phyloP scores from a whole-genome alignment of 2,888 invertebrate genomes.

The Drosophila sordidapex region DNA sequence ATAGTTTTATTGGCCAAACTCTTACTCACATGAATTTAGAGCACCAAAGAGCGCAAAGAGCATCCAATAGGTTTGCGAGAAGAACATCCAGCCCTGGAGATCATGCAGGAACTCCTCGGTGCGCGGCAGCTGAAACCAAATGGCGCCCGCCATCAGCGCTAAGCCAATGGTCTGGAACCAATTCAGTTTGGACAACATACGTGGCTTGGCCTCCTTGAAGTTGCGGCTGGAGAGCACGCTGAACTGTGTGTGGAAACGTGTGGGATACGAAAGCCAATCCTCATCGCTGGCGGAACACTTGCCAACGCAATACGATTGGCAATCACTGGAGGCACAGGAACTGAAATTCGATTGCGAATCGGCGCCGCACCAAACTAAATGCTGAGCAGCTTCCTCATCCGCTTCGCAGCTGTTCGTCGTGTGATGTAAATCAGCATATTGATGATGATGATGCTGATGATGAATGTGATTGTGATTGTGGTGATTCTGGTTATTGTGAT shows the following conservation, averaged over 20 bases:
- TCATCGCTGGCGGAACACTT: conserved; percentile 45
- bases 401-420: conserved; percentile 61
- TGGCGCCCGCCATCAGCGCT: conserved; percentile 89
- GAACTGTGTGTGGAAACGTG: conserved; percentile 92
- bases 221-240: conserved; percentile 90
- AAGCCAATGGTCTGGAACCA: conserved; percentile 91
- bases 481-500: conserved; percentile 42
- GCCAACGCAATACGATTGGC: conserved; percentile 74
- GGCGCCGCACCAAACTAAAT: conserved; percentile 87
- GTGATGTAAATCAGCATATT: conserved; percentile 66
- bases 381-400: conserved; percentile 86
- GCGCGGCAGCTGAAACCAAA: conserved; percentile 92
- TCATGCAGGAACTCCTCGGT: conserved; percentile 91
- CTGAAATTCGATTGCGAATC: conserved; percentile 90
- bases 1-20: not conserved
- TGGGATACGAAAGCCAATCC: conserved; percentile 90
- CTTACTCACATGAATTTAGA: conserved; percentile 90
- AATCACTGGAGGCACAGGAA: conserved; percentile 86
- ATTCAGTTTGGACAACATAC: conserved; percentile 91
- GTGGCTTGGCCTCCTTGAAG: conserved; percentile 90
- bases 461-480: conserved; percentile 40
- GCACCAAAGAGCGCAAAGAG: conserved; percentile 92
- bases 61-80: conserved; percentile 93
- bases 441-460: conserved; percentile 38
- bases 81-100: conserved; percentile 94